Evolutionary conservation across 1,140 invertebrate genomes (phyloP).

Genomic region (Drosophila prosaltans): DNA sequence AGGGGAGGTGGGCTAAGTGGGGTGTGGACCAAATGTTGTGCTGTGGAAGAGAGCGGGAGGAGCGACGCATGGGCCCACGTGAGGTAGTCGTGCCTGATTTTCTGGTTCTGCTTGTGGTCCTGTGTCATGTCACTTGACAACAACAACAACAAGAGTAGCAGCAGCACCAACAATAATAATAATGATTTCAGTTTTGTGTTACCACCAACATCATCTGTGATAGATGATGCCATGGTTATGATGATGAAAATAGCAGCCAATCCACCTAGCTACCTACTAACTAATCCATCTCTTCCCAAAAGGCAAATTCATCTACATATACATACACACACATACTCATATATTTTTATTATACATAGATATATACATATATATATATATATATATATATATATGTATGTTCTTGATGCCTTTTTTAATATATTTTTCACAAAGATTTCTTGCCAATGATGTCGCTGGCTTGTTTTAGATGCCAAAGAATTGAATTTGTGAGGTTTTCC

Average conservation of each 20-base stretch:
- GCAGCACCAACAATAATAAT: neutral
- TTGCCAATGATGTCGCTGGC: slow-evolving; percentile 61
- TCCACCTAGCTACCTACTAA: slow-evolving; percentile 28
- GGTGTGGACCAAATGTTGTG: neutral
- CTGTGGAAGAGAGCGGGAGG: neutral
- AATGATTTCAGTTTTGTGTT: slow-evolving; percentile 41
- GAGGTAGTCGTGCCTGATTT: slow-evolving; percentile 6
- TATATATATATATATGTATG: slow-evolving; percentile 19
- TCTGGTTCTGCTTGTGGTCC: neutral
- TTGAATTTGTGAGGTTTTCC: slow-evolving; percentile 33
- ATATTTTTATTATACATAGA: neutral
- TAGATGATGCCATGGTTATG: slow-evolving; percentile 52
- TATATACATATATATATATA: slow-evolving; percentile 20
- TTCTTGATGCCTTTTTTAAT: slow-evolving; percentile 39
- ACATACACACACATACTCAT: neutral
- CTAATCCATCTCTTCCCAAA: neutral
- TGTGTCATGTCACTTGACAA: slow-evolving; percentile 17
- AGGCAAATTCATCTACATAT: neutral
- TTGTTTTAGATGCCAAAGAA: slow-evolving; percentile 58
- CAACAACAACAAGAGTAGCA: neutral
- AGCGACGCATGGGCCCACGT: slow-evolving; percentile 1
- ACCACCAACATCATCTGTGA: slow-evolving; percentile 2
- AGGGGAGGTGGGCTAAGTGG: too few species aligned
- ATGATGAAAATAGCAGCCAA: slow-evolving; percentile 42
- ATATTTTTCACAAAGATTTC: slow-evolving; percentile 54